Conservation (phyloP, 2,113 vertebrate genomes). For the Furnarius figulus region DNA sequence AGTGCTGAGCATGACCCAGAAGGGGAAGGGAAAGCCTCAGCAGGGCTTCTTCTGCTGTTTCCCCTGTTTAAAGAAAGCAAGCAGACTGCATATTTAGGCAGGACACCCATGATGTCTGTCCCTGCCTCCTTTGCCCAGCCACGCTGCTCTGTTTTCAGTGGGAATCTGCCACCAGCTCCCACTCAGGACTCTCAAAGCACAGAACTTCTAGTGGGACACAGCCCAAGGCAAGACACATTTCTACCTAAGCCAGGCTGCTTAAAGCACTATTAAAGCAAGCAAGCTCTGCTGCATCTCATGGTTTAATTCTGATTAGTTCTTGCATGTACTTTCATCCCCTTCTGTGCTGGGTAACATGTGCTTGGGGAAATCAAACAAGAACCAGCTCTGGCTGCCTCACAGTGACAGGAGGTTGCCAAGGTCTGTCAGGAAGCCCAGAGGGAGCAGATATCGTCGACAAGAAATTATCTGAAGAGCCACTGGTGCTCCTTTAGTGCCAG, state of each 20-base stretch:
- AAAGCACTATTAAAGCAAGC: not conserved
- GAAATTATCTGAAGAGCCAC: not conserved
- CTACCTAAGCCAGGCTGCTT: not conserved
- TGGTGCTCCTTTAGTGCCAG: not conserved
- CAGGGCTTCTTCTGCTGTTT: constrained; percentile 35
- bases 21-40: constrained; percentile 32
- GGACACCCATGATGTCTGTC: constrained; percentile 6
- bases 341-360: not conserved
- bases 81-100: not conserved
- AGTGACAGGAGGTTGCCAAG: not conserved
- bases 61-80: not conserved
- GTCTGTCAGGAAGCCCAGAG: not conserved
- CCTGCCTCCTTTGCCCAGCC: not conserved
- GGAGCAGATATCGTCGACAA: not conserved
- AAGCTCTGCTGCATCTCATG: not conserved
- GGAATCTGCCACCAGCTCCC: constrained; percentile 21
- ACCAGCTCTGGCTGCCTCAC: not conserved
- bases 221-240: not conserved
- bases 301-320: not conserved
- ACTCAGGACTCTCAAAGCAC: not conserved
- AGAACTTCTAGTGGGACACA: not conserved
- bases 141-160: not conserved
- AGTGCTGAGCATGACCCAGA: constrained; percentile 39
- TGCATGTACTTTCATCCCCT: not conserved
- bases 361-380: not conserved